phyloP scores from a whole-genome alignment of 2,113 vertebrate genomes.

The Rhabdornis inornatus region DNA sequence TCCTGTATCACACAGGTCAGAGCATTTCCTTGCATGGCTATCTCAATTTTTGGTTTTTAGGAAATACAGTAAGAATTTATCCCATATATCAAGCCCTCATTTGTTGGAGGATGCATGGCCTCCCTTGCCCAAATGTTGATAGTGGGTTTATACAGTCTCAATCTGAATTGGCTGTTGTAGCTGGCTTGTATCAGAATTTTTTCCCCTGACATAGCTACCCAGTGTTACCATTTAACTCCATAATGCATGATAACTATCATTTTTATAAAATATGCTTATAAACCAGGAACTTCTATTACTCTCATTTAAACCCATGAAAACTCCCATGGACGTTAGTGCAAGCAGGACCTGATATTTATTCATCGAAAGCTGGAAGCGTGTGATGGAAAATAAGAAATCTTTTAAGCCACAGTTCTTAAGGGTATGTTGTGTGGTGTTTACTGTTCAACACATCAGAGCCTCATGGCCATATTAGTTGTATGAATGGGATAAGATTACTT shows the following conservation, averaged over 20 bases:
- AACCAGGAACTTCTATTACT: constrained; percentile 24
- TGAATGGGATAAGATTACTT: constrained; percentile 55
- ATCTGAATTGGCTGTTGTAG: background rate
- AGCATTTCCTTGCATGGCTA: background rate
- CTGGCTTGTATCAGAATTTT: background rate
- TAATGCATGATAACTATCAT: background rate
- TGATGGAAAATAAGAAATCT: constrained; percentile 54
- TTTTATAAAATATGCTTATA: constrained; percentile 53
- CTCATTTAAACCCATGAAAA: constrained; percentile 21
- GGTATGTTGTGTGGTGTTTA: constrained; percentile 28
- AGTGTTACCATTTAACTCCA: constrained; percentile 17
- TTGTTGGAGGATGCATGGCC: background rate
- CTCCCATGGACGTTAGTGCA: constrained; percentile 2
- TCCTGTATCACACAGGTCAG: background rate
- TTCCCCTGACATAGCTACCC: background rate
- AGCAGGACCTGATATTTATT: constrained; percentile 40
- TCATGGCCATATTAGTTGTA: constrained; percentile 50
- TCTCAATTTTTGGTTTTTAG: background rate
- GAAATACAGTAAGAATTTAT: background rate
- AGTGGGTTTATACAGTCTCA: background rate
- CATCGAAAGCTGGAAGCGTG: constrained; percentile 30
- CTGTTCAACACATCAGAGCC: constrained; percentile 40
- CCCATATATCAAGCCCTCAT: background rate
- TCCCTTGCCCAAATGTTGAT: background rate
- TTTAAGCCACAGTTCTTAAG: constrained; percentile 43